Evolutionary conservation across 1,140 invertebrate species (phyloP).

Genomic region (Drosophila sulfurigaster): DNA sequence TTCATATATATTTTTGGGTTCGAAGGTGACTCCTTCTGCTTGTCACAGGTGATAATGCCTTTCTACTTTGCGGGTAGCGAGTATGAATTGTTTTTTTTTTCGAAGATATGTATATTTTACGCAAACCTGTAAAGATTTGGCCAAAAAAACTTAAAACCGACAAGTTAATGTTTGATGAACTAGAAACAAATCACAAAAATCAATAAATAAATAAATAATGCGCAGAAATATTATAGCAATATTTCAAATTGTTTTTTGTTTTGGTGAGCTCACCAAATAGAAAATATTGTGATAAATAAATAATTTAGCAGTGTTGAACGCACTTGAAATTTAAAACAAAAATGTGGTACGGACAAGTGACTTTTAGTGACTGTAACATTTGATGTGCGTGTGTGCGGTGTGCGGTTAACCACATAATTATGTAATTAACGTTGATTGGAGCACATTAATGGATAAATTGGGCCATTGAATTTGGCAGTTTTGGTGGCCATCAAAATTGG

Average conservation of each 20-base stretch:
- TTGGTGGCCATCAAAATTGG: constrained; percentile 15
- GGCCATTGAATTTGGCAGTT: constrained; percentile 33
- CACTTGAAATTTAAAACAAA: constrained; percentile 1
- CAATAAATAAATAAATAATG: background rate
- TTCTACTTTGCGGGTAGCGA: too few species aligned
- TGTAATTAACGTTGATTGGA: constrained; percentile 29
- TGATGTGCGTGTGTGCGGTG: constrained; percentile 12
- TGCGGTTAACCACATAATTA: constrained; percentile 64
- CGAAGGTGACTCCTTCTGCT: too few species aligned
- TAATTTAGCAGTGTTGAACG: background rate
- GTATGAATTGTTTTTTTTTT: too few species aligned
- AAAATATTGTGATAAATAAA: background rate
- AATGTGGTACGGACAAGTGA: background rate
- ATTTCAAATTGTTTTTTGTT: background rate
- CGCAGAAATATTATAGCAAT: background rate
- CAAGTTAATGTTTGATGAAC: constrained; percentile 1
- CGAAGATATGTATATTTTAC: too few species aligned
- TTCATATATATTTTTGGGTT: too few species aligned
- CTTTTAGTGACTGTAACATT: constrained; percentile 5
- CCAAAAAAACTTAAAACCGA: background rate
- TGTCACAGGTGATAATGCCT: too few species aligned
- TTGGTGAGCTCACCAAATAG: background rate
- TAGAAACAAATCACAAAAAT: background rate
- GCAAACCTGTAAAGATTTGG: too few species aligned
- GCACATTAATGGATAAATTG: constrained; percentile 53